These are phyloP conservation scores for Peromyscus attwateri DNA, from an alignment of 2,797 vertebrate species.

Conservation along the genomic window DNA sequence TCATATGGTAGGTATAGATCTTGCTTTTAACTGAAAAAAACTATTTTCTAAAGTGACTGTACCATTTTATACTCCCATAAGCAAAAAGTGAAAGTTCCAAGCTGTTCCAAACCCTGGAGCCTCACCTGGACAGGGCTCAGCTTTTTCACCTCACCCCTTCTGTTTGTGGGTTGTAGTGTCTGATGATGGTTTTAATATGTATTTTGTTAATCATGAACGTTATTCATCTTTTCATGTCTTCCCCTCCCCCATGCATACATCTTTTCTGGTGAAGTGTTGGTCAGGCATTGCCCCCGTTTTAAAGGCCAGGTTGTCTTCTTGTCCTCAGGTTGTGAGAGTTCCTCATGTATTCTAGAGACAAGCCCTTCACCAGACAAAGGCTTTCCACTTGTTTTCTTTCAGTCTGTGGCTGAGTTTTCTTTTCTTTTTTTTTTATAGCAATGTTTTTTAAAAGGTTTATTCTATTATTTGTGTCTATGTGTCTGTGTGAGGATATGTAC, in stretches of 20 bases:
- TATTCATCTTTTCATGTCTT: neutral
- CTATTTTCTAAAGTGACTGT: conserved; percentile 9
- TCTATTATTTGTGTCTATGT: neutral
- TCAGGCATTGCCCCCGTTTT: neutral
- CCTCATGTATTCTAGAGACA: neutral
- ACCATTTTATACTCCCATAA: neutral
- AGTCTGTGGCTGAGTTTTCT: conserved; percentile 24
- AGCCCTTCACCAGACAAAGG: neutral
- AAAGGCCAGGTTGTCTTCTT: neutral
- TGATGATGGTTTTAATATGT: neutral
- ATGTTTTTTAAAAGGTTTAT: neutral
- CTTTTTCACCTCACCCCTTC: neutral
- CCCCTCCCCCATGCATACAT: neutral
- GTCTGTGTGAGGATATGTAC: neutral
- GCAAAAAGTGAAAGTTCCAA: neutral
- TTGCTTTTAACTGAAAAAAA: conserved; percentile 39
- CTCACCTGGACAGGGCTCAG: neutral
- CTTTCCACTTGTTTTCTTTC: neutral
- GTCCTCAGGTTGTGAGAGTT: neutral
- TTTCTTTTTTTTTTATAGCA: conserved; percentile 28
- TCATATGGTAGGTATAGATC: neutral
- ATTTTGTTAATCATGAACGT: neutral
- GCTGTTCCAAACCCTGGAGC: neutral
- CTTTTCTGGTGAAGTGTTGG: neutral
- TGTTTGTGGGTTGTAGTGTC: neutral